Evolutionary conservation across 2,113 vertebrate genomes (phyloP).

Genomic region (Tenebrosternarchus preto): DNA sequence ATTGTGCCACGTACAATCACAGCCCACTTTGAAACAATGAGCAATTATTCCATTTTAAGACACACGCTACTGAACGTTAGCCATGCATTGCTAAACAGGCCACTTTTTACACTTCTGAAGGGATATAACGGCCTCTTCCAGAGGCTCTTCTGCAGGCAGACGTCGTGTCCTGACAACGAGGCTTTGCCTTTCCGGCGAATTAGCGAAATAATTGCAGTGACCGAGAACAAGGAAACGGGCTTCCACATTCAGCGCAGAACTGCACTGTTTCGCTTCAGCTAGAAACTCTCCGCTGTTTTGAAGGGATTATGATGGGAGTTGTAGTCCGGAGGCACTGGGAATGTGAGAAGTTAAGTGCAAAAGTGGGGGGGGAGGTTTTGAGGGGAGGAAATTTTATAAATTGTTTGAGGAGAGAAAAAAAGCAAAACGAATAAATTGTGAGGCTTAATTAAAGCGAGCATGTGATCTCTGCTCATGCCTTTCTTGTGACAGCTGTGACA

Average conservation of each 20-base stretch:
- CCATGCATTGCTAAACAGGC: not conserved
- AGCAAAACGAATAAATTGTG: constrained; percentile 57
- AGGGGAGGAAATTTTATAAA: constrained; percentile 51
- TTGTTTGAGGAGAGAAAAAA: constrained; percentile 49
- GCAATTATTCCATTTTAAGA: not conserved
- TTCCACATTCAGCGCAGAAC: not conserved
- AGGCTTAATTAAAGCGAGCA: constrained; percentile 65
- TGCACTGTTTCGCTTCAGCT: not conserved
- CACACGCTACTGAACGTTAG: not conserved
- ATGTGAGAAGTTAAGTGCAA: constrained; percentile 63
- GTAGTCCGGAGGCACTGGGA: constrained; percentile 56
- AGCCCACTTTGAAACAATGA: not conserved
- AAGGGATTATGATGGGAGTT: constrained; percentile 52
- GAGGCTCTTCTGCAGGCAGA: not conserved
- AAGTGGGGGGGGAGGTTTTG: constrained; percentile 42
- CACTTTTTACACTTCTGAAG: not conserved
- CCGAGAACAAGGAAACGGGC: not conserved
- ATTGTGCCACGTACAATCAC: not conserved
- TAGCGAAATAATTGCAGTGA: constrained; percentile 12
- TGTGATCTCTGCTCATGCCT: not conserved
- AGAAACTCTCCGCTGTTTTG: constrained; percentile 2
- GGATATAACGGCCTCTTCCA: not conserved
- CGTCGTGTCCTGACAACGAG: not conserved
- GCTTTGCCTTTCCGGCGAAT: constrained; percentile 1
- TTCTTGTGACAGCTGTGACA: constrained; percentile 6